A percentile compares a stretch with the other conserved stretches of the same genome.
Conservation (phyloP, 2,113 vertebrate species). For the Papio anubis region DNA sequence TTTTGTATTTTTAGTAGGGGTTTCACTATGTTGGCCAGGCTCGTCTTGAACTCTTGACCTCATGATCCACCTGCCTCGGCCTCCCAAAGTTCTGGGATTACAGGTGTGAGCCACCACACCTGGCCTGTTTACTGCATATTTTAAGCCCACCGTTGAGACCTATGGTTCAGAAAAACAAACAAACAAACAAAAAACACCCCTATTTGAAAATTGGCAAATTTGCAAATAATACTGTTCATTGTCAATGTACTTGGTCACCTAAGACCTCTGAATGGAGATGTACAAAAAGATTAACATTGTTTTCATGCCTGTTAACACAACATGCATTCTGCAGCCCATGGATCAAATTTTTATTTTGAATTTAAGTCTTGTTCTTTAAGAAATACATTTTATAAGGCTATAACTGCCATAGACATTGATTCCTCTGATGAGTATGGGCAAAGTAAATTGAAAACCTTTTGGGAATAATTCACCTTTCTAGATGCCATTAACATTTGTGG, state of each 20-base stretch:
- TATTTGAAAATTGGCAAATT: neutral
- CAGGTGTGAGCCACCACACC: too few relatives aligned
- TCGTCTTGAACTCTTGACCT: too few relatives aligned
- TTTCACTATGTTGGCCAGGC: too few relatives aligned
- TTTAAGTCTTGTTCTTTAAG: neutral
- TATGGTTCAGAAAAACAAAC: neutral
- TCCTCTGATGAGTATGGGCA: neutral
- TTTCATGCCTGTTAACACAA: neutral
- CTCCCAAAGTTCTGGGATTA: too few relatives aligned
- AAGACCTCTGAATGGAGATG: neutral
- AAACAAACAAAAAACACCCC: too few relatives aligned
- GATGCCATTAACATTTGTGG: neutral
- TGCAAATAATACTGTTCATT: neutral
- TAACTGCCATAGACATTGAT: neutral
- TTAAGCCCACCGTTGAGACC: neutral
- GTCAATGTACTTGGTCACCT: neutral
- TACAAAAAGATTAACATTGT: neutral
- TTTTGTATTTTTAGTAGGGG: too few relatives aligned
- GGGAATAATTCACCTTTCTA: neutral
- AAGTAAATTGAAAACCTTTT: neutral
- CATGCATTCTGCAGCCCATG: neutral
- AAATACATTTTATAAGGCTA: neutral
- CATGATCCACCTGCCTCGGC: too few relatives aligned
- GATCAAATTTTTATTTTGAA: neutral
- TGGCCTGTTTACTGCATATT: neutral